A percentile compares a stretch with the other conserved stretches of the same genome.
Conservation (phyloP, 2,888 invertebrate genomes). For the Labia minor region DNA sequence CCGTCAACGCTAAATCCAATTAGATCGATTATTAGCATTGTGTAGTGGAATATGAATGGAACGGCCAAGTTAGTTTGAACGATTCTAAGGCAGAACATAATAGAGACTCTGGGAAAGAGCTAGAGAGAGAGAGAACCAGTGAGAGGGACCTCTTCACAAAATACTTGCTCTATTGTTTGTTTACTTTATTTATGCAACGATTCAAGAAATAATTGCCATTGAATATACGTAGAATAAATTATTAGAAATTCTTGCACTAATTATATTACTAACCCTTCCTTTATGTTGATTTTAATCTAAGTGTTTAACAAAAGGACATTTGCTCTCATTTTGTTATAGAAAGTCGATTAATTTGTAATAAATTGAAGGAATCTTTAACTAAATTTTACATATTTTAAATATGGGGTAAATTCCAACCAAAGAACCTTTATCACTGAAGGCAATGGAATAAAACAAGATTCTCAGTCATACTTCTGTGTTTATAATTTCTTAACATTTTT, state of each 20-base stretch:
- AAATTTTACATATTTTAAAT: no score
- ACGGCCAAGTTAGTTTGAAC: conserved; percentile 1
- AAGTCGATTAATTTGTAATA: no score
- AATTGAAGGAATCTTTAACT: no score
- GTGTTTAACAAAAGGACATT: neutral
- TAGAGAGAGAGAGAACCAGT: no score
- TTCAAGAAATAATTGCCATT: neutral
- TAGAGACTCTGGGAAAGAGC: neutral
- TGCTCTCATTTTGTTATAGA: no score
- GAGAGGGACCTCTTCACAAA: neutral
- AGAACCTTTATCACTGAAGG: no score
- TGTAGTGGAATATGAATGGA: neutral
- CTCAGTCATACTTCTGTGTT: no score
- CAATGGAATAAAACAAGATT: no score
- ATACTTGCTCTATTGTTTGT: neutral
- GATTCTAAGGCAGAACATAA: neutral
- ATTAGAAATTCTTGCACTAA: neutral
- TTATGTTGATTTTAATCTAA: neutral
- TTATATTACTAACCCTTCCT: neutral
- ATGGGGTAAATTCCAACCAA: no score
- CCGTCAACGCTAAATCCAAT: neutral
- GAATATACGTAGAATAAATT: neutral
- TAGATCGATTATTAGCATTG: conserved; percentile 13
- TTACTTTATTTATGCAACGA: neutral
- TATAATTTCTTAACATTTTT: no score